Conservation (phyloP, 2,113 vertebrate genomes). For the Platycercus adscitus region DNA sequence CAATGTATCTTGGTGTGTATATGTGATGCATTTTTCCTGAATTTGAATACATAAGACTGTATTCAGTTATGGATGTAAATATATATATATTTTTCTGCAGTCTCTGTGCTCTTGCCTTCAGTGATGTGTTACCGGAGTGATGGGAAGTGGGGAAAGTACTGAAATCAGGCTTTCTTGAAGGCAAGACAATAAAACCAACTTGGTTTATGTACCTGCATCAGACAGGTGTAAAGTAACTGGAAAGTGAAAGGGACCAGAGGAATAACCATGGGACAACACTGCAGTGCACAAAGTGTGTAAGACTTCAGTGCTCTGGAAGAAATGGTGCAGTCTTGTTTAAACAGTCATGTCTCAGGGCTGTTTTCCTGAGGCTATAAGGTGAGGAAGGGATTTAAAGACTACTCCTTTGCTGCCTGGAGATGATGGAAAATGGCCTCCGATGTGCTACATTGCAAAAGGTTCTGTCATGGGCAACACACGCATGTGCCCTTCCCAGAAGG, state of each 20-base stretch:
- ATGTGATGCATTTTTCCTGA: conserved; percentile 39
- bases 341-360: neutral
- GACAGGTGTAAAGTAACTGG: conserved; percentile 26
- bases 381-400: neutral
- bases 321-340: neutral
- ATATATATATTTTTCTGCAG: neutral
- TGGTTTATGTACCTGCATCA: conserved; percentile 17
- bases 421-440: neutral
- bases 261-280: neutral
- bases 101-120: conserved; percentile 56
- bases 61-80: conserved; percentile 54
- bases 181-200: conserved; percentile 19
- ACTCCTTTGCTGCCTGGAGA: neutral
- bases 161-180: conserved; percentile 40
- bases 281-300: neutral
- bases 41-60: conserved; percentile 17
- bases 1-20: conserved; percentile 38
- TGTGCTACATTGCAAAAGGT: neutral
- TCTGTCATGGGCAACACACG: neutral
- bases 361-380: neutral
- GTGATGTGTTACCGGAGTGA: neutral
- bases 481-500: neutral
- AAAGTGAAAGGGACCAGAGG: neutral
- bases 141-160: neutral
- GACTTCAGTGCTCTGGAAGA: neutral